Percentiles rank a stretch among this genome's conserved stretches.
phyloP scores from a whole-genome alignment of 2,888 invertebrate species.

The Parasteatoda lunata region DNA sequence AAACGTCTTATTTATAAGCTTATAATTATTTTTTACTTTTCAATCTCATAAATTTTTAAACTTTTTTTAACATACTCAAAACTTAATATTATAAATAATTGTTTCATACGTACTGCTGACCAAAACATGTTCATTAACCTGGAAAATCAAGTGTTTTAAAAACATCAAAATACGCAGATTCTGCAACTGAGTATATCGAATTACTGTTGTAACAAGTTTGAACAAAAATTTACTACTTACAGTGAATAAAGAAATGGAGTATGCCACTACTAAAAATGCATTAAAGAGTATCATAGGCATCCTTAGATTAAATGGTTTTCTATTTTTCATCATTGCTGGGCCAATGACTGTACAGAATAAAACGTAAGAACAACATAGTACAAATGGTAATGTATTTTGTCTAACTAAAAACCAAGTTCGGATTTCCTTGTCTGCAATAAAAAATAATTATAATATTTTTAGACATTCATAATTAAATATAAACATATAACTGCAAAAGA shows the following conservation, averaged over 20 bases:
- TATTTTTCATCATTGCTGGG: slow-evolving; percentile 89
- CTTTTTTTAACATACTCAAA: too few relatives aligned
- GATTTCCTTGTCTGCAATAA: slow-evolving; percentile 33
- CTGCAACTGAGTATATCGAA: too few relatives aligned
- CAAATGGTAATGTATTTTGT: slow-evolving; percentile 30
- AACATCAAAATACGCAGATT: too few relatives aligned
- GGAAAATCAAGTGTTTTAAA: too few relatives aligned
- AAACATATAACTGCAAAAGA: neutral
- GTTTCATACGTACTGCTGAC: too few relatives aligned
- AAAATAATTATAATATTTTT: neutral
- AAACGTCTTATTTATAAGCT: too few relatives aligned
- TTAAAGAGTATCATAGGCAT: slow-evolving; percentile 88
- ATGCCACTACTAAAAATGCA: slow-evolving; percentile 74
- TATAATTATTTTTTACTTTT: too few relatives aligned
- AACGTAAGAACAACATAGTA: slow-evolving; percentile 80
- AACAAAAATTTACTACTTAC: slow-evolving; percentile 16
- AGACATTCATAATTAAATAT: slow-evolving; percentile 3
- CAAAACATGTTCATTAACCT: too few relatives aligned
- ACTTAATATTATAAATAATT: too few relatives aligned
- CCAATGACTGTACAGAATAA: slow-evolving; percentile 87
- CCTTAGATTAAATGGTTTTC: slow-evolving; percentile 88
- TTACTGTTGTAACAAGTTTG: too few relatives aligned
- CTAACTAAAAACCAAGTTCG: slow-evolving; percentile 46
- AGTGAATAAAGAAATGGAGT: slow-evolving; percentile 7
- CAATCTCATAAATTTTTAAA: too few relatives aligned